A percentile compares a stretch with the other conserved stretches of the same genome.
phyloP scores from a whole-genome alignment of 2,888 invertebrate species.

The Margaritifera margaritifera region DNA sequence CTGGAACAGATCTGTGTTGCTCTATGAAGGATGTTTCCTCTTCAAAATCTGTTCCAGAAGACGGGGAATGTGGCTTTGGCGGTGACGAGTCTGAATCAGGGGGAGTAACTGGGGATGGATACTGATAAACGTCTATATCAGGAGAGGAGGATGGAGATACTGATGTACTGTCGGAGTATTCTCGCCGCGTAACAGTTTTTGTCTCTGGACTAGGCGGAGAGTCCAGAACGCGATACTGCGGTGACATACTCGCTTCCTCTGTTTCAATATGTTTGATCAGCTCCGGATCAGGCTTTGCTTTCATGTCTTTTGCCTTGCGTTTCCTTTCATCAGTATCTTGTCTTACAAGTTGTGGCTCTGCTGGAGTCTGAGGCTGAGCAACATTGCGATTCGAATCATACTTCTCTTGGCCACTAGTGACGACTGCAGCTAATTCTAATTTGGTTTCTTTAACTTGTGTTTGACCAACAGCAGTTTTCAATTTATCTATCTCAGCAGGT shows the following conservation, averaged over 20 bases:
- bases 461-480: too few relatives aligned
- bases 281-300: conserved; percentile 61
- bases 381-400: conserved; percentile 5
- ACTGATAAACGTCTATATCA: conserved; percentile 62
- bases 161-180: conserved; percentile 64
- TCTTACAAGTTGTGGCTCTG: conserved; percentile 33
- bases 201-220: conserved; percentile 68
- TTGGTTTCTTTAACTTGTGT: background rate
- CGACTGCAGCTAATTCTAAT: background rate
- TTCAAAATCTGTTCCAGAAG: conserved; percentile 59
- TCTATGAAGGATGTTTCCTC: conserved; percentile 43
- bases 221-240: conserved; percentile 66
- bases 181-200: conserved; percentile 57
- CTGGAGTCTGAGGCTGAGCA: conserved; percentile 2
- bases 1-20: conserved; percentile 1
- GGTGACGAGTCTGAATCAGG: conserved; percentile 68
- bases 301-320: conserved; percentile 59
- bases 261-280: conserved; percentile 58
- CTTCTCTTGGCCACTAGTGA: background rate
- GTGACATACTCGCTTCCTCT: conserved; percentile 60
- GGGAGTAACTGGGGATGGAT: conserved; percentile 68
- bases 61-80: conserved; percentile 69
- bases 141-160: conserved; percentile 64
- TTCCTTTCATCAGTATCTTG: conserved; percentile 59
- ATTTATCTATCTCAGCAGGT: too few relatives aligned